phyloP scores from a whole-genome alignment of 1,140 invertebrate genomes.

The Acarapis woodi region DNA sequence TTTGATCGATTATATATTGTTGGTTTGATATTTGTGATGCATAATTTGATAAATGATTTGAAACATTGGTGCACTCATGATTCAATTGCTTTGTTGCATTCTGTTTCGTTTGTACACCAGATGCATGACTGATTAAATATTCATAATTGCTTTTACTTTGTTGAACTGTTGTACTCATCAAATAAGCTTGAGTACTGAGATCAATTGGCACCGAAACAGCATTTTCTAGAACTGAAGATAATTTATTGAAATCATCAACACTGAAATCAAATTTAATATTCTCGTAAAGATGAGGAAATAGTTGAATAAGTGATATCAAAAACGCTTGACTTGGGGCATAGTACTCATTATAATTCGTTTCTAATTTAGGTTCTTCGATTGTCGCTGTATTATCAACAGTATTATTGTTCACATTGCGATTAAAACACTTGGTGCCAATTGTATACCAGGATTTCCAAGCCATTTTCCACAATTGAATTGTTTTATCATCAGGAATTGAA shows the following conservation, averaged over 20 bases:
- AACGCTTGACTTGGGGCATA: slow-evolving; percentile 72
- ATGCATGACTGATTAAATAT: too few relatives aligned
- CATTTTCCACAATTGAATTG: slow-evolving; percentile 31
- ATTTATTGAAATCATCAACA: slow-evolving; percentile 38
- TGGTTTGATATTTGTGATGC: too few relatives aligned
- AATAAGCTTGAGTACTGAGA: slow-evolving; percentile 1
- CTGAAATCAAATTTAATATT: slow-evolving; percentile 53
- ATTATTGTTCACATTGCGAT: slow-evolving; percentile 24
- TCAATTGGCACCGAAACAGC: slow-evolving; percentile 41
- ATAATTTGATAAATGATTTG: too few relatives aligned
- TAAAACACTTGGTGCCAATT: slow-evolving; percentile 44
- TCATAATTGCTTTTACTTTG: background rate
- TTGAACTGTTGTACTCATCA: background rate
- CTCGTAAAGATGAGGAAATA: slow-evolving; percentile 70
- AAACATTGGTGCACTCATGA: too few relatives aligned
- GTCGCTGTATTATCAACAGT: slow-evolving; percentile 4
- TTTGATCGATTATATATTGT: background rate
- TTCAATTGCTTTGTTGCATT: background rate
- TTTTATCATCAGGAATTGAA: slow-evolving; percentile 20
- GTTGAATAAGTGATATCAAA: slow-evolving; percentile 66
- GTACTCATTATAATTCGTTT: slow-evolving; percentile 23
- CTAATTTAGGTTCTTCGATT: background rate
- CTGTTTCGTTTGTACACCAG: too few relatives aligned
- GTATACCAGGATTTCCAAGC: slow-evolving; percentile 60
- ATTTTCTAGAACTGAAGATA: slow-evolving; percentile 44